These are phyloP conservation scores for Aptenodytes forsteri DNA, from an alignment of 2,113 vertebrate genomes.

Conservation along the genomic window DNA sequence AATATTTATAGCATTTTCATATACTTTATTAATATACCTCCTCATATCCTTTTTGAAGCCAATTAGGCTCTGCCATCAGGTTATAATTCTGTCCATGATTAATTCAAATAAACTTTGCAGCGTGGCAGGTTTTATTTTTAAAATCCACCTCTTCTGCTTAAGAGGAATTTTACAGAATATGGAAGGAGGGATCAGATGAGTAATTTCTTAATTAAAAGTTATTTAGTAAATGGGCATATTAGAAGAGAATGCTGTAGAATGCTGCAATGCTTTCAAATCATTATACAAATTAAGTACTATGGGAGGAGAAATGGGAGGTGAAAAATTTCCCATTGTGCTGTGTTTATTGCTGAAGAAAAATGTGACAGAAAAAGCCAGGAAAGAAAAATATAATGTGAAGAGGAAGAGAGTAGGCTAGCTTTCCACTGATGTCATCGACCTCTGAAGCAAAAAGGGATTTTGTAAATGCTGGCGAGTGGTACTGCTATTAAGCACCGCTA, in stretches of 20 bases:
- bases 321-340: not conserved
- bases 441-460: not conserved
- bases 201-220: not conserved
- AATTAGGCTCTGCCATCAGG: not conserved
- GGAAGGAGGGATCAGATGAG: not conserved
- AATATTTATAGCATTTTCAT: conserved; percentile 30
- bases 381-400: not conserved
- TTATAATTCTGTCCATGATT: not conserved
- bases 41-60: not conserved
- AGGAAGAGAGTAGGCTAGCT: not conserved
- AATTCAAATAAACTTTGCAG: conserved; percentile 6
- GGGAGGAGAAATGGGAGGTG: not conserved
- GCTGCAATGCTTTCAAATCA: not conserved
- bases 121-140: not conserved
- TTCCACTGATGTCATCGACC: not conserved
- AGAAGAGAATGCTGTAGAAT: not conserved
- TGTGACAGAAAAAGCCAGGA: not conserved
- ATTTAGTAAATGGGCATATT: not conserved
- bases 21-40: conserved; percentile 33
- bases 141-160: not conserved
- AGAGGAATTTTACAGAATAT: not conserved
- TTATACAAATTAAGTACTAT: not conserved
- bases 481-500: not conserved
- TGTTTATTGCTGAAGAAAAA: not conserved
- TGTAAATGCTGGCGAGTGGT: not conserved